phyloP scores from a whole-genome alignment of 2,113 vertebrate genomes.

The Benitochromis conjunctus region DNA sequence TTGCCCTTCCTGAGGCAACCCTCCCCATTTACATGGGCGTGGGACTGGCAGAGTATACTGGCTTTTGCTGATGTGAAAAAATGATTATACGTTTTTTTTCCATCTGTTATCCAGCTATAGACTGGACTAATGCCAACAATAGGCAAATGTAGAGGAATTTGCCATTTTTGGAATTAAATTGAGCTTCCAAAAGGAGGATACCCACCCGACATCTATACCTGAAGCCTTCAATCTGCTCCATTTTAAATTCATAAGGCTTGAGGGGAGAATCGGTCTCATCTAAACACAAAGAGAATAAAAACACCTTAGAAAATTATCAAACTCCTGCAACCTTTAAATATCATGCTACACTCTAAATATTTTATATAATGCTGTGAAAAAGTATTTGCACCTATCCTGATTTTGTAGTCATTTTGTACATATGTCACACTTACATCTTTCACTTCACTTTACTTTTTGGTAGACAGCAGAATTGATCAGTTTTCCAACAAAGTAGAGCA shows the following conservation, averaged over 20 bases:
- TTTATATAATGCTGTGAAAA: too few species aligned
- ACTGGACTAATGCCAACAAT: neutral
- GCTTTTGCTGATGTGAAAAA: neutral
- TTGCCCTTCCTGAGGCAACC: neutral
- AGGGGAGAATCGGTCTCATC: conserved; percentile 66
- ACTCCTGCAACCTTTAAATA: neutral
- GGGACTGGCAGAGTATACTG: neutral
- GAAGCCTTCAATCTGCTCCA: conserved; percentile 87
- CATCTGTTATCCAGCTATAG: neutral
- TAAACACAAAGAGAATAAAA: conserved; percentile 25
- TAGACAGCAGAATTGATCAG: neutral
- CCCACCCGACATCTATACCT: conserved; percentile 89
- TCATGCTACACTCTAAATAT: neutral
- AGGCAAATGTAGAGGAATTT: neutral
- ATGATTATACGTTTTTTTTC: neutral
- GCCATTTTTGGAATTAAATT: neutral
- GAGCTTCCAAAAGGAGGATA: neutral
- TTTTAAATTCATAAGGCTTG: conserved; percentile 83
- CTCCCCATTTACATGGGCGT: neutral
- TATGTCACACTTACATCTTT: neutral
- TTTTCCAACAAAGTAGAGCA: neutral
- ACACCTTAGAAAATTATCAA: neutral
- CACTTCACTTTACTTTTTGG: neutral
- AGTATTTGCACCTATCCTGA: neutral
- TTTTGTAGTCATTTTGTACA: neutral